Base-by-base conservation (phyloP, 2,888 invertebrate species). In the Standfussiana lucernea region DNA sequence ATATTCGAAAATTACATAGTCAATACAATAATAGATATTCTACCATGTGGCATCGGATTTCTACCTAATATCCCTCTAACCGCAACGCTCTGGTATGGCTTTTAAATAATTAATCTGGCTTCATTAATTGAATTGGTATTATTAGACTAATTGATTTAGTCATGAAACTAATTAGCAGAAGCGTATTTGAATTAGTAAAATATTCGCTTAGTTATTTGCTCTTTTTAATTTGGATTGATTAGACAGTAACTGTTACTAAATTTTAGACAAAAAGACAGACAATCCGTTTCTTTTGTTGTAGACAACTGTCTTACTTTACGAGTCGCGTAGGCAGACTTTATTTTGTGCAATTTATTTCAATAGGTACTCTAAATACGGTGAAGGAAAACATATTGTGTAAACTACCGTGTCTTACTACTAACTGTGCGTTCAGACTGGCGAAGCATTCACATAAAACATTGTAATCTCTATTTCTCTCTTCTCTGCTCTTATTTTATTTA, bases 91-190 rank as follows among this genome's bases (percentile, higher is more conserved):
- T 66, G 42, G 37, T 28, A 47, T 37, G 28, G 69, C 75, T 61
- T 81, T 74, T 75, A 75, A 84, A 81, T 81, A 81, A 81, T 85
- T 81, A 37, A 85, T 85, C 68, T 35, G 37, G 18, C 67, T 80
- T 61, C 24, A 74, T 74, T 81, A 64, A 80, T 85, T 64, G 64
- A 85, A 85, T 56, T 64, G 66, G 56, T 50, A 66, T 74, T 65
- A 65, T 74, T 65, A 65, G 0, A 47, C 40, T 64, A 81, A 85
- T 73, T 81, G 82, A 61, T 85, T 72, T 68, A 35, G 28, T 61
- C 18, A 40, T 68, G 37, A 47, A 56, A 85, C 66, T 56, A 53
- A 53, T 68, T 62, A 62, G 24, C 35, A 47, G n/a, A 62, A 59
- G 7, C 35, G 15, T 47, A 53, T 66, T 75, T 76, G 1, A 35